Evolutionary conservation across 1,140 invertebrate species (phyloP).

Genomic region (Drosophila mayri): DNA sequence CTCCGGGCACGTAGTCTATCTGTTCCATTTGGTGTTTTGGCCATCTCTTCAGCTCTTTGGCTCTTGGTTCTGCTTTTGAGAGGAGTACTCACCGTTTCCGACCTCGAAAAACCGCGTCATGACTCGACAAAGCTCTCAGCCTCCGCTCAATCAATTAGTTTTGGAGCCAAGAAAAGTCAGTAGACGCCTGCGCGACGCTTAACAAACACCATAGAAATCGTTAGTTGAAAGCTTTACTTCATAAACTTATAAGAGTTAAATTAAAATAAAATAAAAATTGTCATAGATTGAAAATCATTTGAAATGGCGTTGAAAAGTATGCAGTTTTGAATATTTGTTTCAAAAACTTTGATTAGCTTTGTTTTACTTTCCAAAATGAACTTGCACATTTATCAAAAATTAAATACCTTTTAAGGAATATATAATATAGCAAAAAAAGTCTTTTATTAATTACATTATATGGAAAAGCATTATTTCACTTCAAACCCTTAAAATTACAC

Average conservation of each 20-base stretch:
- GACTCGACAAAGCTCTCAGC: slow-evolving; percentile 49
- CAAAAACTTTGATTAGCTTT: not conserved
- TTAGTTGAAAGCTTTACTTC: not conserved
- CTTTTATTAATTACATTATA: too few relatives aligned
- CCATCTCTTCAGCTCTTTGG: slow-evolving; percentile 49
- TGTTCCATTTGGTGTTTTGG: slow-evolving; percentile 27
- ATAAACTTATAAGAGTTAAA: not conserved
- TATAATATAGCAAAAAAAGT: too few relatives aligned
- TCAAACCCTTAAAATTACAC: not conserved
- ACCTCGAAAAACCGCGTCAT: slow-evolving; percentile 38
- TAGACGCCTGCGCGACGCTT: slow-evolving; percentile 41
- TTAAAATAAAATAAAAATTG: not conserved
- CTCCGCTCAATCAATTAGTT: slow-evolving; percentile 27
- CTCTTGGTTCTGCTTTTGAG: slow-evolving; percentile 38
- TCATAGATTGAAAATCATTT: not conserved
- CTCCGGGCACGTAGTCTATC: slow-evolving; percentile 70
- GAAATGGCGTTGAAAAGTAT: not conserved
- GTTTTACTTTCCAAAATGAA: not conserved
- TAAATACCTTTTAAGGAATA: too few relatives aligned
- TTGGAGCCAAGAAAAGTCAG: slow-evolving; percentile 41
- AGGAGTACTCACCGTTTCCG: slow-evolving; percentile 29
- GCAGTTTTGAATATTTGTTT: not conserved
- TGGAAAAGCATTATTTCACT: slow-evolving; percentile 1
- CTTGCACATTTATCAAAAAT: too few relatives aligned
- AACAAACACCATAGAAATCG: slow-evolving; percentile 3